phyloP scores from a whole-genome alignment of 2,113 vertebrate genomes.

The Cochlearius cochlearius region DNA sequence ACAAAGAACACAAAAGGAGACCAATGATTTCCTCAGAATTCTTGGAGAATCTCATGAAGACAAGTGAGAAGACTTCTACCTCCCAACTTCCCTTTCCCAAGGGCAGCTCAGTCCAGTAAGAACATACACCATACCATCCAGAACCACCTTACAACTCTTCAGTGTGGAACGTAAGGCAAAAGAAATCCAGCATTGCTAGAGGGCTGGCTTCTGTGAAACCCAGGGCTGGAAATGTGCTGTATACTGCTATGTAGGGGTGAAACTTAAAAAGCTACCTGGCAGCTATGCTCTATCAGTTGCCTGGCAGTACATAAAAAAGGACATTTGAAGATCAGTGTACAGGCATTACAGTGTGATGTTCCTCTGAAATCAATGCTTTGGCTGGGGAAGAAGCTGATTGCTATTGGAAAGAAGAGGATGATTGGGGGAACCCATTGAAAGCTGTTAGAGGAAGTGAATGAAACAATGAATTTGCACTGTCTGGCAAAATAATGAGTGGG shows the following conservation, averaged over 20 bases:
- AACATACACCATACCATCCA: neutral
- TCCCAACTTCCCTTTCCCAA: neutral
- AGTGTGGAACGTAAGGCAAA: neutral
- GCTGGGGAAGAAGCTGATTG: neutral
- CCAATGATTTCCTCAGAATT: neutral
- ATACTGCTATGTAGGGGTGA: neutral
- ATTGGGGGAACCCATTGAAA: neutral
- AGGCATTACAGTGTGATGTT: neutral
- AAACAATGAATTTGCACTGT: neutral
- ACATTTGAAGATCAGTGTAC: neutral
- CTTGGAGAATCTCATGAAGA: neutral
- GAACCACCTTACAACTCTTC: neutral
- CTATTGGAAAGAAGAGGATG: neutral
- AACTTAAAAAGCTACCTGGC: neutral
- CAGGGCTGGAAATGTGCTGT: neutral
- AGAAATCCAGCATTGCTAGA: neutral
- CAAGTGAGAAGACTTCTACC: neutral
- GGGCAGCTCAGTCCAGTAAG: neutral
- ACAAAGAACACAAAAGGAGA: neutral
- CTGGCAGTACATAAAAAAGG: neutral
- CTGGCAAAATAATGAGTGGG: neutral
- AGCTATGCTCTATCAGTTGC: neutral
- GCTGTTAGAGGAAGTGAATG: neutral
- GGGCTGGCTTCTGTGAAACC: neutral
- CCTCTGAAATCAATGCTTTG: neutral